Evolutionary conservation across 2,888 invertebrate genomes (phyloP).

Genomic region (Caenorhabditis afra): DNA sequence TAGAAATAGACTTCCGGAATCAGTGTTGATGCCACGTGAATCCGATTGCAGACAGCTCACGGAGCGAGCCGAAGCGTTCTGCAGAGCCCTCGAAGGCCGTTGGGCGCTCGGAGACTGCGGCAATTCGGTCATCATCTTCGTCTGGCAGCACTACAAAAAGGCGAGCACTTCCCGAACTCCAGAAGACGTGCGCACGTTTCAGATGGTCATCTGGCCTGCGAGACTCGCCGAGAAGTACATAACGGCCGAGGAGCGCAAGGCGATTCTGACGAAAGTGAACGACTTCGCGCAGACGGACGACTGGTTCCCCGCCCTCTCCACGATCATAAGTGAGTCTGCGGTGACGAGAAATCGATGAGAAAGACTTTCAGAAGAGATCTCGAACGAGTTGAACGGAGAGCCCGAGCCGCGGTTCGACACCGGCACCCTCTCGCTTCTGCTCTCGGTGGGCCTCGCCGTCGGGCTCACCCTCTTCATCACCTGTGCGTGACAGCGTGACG

Average conservation of each 20-base stretch:
- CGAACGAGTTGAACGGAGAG: slow-evolving; percentile 75
- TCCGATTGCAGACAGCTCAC: slow-evolving; percentile 75
- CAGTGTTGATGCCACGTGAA: too few relatives aligned
- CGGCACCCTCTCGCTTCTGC: slow-evolving; percentile 77
- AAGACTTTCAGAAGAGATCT: slow-evolving; percentile 72
- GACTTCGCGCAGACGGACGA: slow-evolving; percentile 75
- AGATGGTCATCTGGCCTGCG: slow-evolving; percentile 80
- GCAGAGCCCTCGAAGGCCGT: slow-evolving; percentile 77
- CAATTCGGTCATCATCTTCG: slow-evolving; percentile 79
- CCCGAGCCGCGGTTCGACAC: slow-evolving; percentile 74
- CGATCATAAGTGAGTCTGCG: slow-evolving; percentile 69
- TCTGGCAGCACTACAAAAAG: slow-evolving; percentile 80
- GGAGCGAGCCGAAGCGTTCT: slow-evolving; percentile 78
- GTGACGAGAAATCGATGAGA: not conserved
- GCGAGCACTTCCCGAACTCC: slow-evolving; percentile 8
- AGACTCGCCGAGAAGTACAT: slow-evolving; percentile 78
- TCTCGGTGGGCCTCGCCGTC: slow-evolving; percentile 78
- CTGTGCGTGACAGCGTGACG: slow-evolving; percentile 65
- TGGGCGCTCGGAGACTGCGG: slow-evolving; percentile 81
- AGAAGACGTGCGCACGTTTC: too few relatives aligned
- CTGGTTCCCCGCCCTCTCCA: slow-evolving; percentile 76
- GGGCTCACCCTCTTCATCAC: slow-evolving; percentile 77
- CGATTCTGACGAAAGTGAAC: slow-evolving; percentile 75
- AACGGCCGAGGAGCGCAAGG: slow-evolving; percentile 74
- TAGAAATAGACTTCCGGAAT: too few relatives aligned